Conservation (phyloP, 2,888 invertebrate species). For the Coenonympha arcania region DNA sequence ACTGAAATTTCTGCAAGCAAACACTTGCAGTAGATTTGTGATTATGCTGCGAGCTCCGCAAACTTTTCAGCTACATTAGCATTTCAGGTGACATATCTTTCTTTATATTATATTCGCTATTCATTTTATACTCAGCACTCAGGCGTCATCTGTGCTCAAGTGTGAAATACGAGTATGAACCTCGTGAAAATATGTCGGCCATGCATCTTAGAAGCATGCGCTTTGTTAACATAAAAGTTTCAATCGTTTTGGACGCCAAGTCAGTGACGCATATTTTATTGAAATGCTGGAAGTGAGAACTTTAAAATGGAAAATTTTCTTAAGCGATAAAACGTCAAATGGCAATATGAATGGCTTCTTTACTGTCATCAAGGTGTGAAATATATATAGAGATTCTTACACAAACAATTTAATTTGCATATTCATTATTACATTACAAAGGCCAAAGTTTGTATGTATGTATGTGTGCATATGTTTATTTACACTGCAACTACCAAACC, state of each 20-base stretch:
- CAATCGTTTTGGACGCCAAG: slow-evolving; percentile 9
- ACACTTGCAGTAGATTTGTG: slow-evolving; percentile 30
- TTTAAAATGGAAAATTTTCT: slow-evolving; percentile 1
- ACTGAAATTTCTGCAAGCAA: slow-evolving; percentile 31
- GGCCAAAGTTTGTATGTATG: too few species aligned
- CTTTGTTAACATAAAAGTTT: slow-evolving; percentile 21
- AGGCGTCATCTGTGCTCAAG: slow-evolving; percentile 26
- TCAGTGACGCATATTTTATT: slow-evolving; percentile 1
- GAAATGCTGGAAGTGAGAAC: not conserved
- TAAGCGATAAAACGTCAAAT: not conserved
- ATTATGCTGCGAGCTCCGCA: slow-evolving; percentile 29
- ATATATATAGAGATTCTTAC: too few species aligned
- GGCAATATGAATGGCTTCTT: not conserved
- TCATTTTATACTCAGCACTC: slow-evolving; percentile 14
- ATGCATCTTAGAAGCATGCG: slow-evolving; percentile 18
- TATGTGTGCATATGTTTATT: too few species aligned
- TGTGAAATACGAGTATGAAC: slow-evolving; percentile 19
- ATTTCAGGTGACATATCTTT: slow-evolving; percentile 33
- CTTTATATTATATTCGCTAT: slow-evolving; percentile 28
- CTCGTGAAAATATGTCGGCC: slow-evolving; percentile 20
- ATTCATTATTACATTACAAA: too few species aligned
- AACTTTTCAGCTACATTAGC: slow-evolving; percentile 31
- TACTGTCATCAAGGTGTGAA: not conserved
- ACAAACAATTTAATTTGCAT: too few species aligned
- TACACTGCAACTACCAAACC: too few species aligned